These are phyloP conservation scores for Drosophila ohnishii DNA, from an alignment of 1,140 invertebrate species.

Conservation along the genomic window DNA sequence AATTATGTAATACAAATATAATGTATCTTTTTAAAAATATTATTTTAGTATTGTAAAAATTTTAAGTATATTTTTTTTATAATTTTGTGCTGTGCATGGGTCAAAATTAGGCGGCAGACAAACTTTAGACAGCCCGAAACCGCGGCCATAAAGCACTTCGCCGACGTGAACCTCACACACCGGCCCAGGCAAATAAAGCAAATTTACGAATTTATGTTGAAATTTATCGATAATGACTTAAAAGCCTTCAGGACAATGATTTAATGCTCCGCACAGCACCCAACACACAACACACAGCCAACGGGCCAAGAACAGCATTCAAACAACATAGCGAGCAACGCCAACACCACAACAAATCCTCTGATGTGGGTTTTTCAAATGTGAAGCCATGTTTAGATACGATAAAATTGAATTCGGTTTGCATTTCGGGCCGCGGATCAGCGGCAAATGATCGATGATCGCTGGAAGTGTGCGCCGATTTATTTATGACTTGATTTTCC, in stretches of 20 bases:
- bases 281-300: slow-evolving; percentile 51
- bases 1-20: background rate
- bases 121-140: slow-evolving; percentile 51
- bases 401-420: slow-evolving; percentile 74
- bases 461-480: slow-evolving; percentile 78
- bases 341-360: slow-evolving; percentile 34
- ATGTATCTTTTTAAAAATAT: background rate
- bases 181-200: slow-evolving; percentile 75
- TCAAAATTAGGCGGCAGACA: slow-evolving; percentile 64
- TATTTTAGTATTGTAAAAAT: background rate
- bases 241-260: slow-evolving; percentile 83
- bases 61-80: background rate
- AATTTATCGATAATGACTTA: slow-evolving; percentile 83
- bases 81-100: slow-evolving; percentile 7
- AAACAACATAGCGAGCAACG: slow-evolving; percentile 19
- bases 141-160: slow-evolving; percentile 44
- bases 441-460: slow-evolving; percentile 76
- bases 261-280: slow-evolving; percentile 69
- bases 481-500: slow-evolving; percentile 78
- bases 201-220: slow-evolving; percentile 83
- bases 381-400: slow-evolving; percentile 79
- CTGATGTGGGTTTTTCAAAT: slow-evolving; percentile 76
- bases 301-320: slow-evolving; percentile 18
- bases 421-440: slow-evolving; percentile 50
- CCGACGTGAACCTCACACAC: slow-evolving; percentile 45